Evolutionary conservation across 2,888 invertebrate genomes (phyloP).

Genomic region (Meghimatium bilineatum): DNA sequence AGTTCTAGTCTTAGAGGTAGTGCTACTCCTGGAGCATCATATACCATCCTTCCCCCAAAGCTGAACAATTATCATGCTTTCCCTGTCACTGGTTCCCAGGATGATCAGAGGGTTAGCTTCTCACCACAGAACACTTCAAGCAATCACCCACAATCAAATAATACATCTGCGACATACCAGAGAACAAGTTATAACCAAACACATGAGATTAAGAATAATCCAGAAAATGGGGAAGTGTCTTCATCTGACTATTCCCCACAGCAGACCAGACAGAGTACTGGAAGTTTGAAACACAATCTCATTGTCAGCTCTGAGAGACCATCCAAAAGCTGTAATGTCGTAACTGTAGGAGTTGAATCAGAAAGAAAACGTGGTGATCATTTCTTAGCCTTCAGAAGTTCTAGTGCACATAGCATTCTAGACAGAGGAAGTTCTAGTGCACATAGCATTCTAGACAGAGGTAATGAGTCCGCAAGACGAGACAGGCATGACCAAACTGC

Average conservation of each 20-base stretch:
- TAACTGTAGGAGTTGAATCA: neutral
- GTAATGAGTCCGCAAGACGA: neutral
- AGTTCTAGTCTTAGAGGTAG: constrained; percentile 2
- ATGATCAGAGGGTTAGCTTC: neutral
- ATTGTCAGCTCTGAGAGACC: constrained; percentile 20
- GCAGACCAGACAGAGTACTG: neutral
- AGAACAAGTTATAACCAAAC: neutral
- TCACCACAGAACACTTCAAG: neutral
- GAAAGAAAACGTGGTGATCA: constrained; percentile 18
- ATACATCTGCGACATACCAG: neutral
- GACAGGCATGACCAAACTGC: neutral
- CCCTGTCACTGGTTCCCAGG: constrained; percentile 18
- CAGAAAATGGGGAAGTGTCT: constrained; percentile 13
- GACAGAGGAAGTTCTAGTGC: constrained; percentile 50
- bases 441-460: constrained; percentile 48
- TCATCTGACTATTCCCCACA: constrained; percentile 13
- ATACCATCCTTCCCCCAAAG: constrained; percentile 32
- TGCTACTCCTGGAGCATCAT: constrained; percentile 21
- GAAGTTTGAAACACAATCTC: neutral
- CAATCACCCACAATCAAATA: neutral
- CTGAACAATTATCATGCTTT: constrained; percentile 41
- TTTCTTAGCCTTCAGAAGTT: constrained; percentile 30
- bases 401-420: constrained; percentile 52
- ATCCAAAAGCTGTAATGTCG: neutral
- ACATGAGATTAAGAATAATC: neutral